Base-by-base conservation (phyloP, 2,113 vertebrate species). In the Hemicordylus capensis region DNA sequence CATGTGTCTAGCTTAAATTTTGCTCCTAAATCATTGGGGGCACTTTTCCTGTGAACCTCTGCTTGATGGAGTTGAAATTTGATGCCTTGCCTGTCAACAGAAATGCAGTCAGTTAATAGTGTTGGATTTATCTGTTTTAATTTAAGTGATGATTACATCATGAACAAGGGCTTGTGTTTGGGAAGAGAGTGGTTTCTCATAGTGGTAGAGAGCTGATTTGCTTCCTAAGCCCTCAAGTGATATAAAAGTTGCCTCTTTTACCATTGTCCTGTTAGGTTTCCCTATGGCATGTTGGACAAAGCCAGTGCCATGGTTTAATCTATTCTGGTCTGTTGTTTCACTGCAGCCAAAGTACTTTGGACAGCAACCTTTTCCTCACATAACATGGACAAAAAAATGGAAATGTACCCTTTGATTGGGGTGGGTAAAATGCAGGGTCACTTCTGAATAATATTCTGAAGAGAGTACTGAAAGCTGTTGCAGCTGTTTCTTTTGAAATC, bases 1-100 rank as follows among this genome's bases (percentile, higher is more conserved):
- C 74, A 48, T 39, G 14, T 61, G 67, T 84, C 69, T 78, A 70
- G 42, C 82, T 83, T 86, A 83, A 34, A 48, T 91, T 88, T 64
- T 59, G 2, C 48, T 67, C 46, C 67, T 48, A 88, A 84, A 59
- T 74, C 37, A 66, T 87, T n/a, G 48, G 20, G 2, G 42, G 39
- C 39, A 22, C 22, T 20, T 87, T 77, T 89, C 20, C 67, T 81
- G 39, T 0, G 4, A 82, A 22, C 77, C 69, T 85, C 34, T 89
- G 39, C 56, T 92, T 80, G 59, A 28, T 83, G 42, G 67, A 83
- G 19, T 61, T 66, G 56, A 81, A 84, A 69, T 39, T 39, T 58
- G 44, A 42, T 84, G 64, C 78, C 80, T 19, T 22, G 1, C 79
- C 66, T 80, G 26, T 31, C 54, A 87, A 61, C 67, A 72, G 46